Evolutionary conservation across 1,140 invertebrate species (phyloP).

Genomic region (Zaprionus kolodkinae): DNA sequence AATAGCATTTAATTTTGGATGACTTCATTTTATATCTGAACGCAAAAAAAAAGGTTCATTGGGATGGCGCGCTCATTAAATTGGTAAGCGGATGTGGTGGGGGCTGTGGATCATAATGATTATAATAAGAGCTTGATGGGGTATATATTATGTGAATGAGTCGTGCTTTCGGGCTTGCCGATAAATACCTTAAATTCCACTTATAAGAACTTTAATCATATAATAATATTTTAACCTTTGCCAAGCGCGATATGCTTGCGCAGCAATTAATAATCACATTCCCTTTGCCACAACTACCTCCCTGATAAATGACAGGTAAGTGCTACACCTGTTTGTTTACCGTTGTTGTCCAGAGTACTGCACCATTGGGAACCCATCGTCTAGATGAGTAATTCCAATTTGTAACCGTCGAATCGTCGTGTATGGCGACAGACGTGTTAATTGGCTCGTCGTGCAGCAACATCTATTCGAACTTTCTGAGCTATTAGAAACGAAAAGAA

Average conservation of each 20-base stretch:
- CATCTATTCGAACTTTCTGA: neutral
- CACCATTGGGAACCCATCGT: neutral
- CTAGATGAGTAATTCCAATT: neutral
- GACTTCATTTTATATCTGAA: neutral
- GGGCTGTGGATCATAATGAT: slow-evolving; percentile 43
- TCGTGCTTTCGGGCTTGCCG: neutral
- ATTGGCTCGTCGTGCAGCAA: slow-evolving; percentile 27
- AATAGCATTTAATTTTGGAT: slow-evolving; percentile 68
- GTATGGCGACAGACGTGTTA: slow-evolving; percentile 26
- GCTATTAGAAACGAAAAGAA: slow-evolving; percentile 1
- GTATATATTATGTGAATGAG: slow-evolving; percentile 26
- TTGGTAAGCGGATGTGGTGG: slow-evolving; percentile 64
- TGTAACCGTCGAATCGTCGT: slow-evolving; percentile 2
- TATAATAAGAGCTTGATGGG: slow-evolving; percentile 25
- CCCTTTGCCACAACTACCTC: neutral
- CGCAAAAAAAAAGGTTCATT: slow-evolving; percentile 59
- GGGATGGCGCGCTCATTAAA: slow-evolving; percentile 60
- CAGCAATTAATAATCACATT: neutral
- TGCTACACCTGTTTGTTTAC: neutral
- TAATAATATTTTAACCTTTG: too few relatives aligned
- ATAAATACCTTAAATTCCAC: neutral
- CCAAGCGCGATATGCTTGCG: neutral
- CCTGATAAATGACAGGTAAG: neutral
- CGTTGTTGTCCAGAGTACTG: neutral
- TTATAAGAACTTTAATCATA: neutral